phyloP scores from a whole-genome alignment of 1,140 invertebrate species.

The Drosophila bipectinata region DNA sequence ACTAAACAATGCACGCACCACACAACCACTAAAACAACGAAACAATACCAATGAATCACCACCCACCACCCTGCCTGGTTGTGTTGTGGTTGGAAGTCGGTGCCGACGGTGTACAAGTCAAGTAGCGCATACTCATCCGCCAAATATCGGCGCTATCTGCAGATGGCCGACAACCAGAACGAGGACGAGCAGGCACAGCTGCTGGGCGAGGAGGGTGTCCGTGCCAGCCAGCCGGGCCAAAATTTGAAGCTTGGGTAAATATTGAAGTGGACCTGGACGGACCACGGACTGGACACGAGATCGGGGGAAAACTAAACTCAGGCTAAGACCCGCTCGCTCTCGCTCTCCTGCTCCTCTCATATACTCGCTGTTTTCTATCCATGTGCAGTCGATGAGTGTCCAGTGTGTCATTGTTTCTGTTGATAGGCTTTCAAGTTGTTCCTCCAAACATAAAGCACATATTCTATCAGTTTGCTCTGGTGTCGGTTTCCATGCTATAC shows the following conservation, averaged over 20 bases:
- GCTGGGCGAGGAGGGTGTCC: slow-evolving; percentile 96
- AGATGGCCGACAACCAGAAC: slow-evolving; percentile 96
- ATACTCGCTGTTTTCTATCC: slow-evolving; percentile 35
- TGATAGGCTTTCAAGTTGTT: slow-evolving; percentile 29
- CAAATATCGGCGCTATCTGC: slow-evolving; percentile 82
- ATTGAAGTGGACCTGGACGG: slow-evolving; percentile 56
- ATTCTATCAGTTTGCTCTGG: slow-evolving; percentile 49
- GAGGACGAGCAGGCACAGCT: slow-evolving; percentile 97
- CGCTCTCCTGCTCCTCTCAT: slow-evolving; percentile 52
- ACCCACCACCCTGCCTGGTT: slow-evolving; percentile 47
- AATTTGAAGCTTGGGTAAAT: slow-evolving; percentile 95
- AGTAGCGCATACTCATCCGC: slow-evolving; percentile 65
- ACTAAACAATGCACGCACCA: slow-evolving; percentile 20
- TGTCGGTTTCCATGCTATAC: slow-evolving; percentile 54
- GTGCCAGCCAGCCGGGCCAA: slow-evolving; percentile 96
- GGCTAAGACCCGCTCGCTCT: slow-evolving; percentile 47
- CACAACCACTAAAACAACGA: slow-evolving; percentile 20
- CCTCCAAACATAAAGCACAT: slow-evolving; percentile 43
- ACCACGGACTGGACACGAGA: neutral
- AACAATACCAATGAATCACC: slow-evolving; percentile 25
- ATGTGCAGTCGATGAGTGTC: slow-evolving; percentile 13
- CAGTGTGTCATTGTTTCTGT: slow-evolving; percentile 29
- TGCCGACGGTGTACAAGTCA: slow-evolving; percentile 81
- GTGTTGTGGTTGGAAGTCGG: slow-evolving; percentile 82
- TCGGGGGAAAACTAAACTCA: slow-evolving; percentile 73